These are phyloP conservation scores for Trochalopteron elliotii DNA, from an alignment of 2,113 vertebrate genomes.

Conservation along the genomic window DNA sequence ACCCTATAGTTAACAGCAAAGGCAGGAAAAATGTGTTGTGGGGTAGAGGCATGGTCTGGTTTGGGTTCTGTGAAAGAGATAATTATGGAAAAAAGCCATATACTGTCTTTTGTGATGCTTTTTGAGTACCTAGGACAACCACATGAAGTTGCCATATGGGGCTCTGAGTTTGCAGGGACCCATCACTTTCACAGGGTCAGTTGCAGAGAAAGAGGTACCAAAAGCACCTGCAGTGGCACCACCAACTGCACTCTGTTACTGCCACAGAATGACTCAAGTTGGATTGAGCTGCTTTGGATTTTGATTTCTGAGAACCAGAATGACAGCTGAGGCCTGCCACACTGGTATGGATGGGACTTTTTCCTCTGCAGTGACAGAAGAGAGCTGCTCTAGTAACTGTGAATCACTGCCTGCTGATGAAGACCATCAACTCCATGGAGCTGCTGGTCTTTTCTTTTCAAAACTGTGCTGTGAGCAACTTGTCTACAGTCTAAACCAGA, in stretches of 20 bases:
- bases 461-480: background rate
- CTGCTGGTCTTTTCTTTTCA: background rate
- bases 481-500: background rate
- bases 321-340: background rate
- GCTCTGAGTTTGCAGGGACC: background rate
- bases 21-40: background rate
- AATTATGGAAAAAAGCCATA: background rate
- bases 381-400: background rate
- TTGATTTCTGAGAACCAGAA: background rate
- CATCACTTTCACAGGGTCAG: background rate
- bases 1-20: background rate
- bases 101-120: background rate
- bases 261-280: background rate
- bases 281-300: background rate
- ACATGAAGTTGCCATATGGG: background rate
- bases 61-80: background rate
- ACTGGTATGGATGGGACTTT: background rate
- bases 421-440: background rate
- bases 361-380: background rate
- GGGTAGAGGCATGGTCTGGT: background rate
- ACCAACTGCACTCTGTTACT: background rate
- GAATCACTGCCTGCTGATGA: background rate
- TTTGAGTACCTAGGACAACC: background rate
- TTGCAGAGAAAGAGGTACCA: rapidly evolving
- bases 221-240: background rate